Evolutionary conservation across 2,888 invertebrate genomes (phyloP), one percentile per base, ranked within the genome.

Genomic region (Mayetiola destructor): DNA sequence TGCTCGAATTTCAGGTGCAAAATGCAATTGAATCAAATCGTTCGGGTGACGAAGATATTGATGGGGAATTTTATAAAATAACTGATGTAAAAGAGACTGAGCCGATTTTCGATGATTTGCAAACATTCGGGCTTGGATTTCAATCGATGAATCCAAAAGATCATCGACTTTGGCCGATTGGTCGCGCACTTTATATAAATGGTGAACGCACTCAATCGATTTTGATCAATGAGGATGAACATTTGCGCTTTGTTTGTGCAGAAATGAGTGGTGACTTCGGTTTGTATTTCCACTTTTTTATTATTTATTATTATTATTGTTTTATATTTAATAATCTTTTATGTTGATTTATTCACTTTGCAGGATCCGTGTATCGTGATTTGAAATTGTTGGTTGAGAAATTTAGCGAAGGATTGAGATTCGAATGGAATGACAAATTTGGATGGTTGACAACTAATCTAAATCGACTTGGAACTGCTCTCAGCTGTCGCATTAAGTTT

Each of bases 171-270:
- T 81, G 81, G 80, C 80, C 81, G 60, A 71, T 71, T 59, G 80
- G 78, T 37, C 56, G 59, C 14, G 59, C 35, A 30, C 36, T 59
- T 48, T 59, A 37, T 23, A 16, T 56, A 6, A 81, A 81, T 69
- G 73, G 76, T 59, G 68, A 68, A 62, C 79, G 79, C 72, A 79
- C 76, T 63, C 80, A 80, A 70, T 72, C 74, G 60, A 72, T 79
- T 63, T 80, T 80, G 78, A 71, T 73, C 66, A 80, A 80, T 69
- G 80, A 80, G 65, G 80, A 80, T 68, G 80, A 81, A 68, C 81
- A 81, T 67, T 68, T 79, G 64, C 74, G 80, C 59, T 74, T 80
- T 67, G 81, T 81, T 68, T 79, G 79, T 64, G 80, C 80, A 79
- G 75, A 79, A 65, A 71, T 69, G 64, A 79, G 76, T 58, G 76